Percentiles rank a stretch among this genome's conserved stretches.
phyloP scores from a whole-genome alignment of 2,113 vertebrate species.

The Lepisosteus oculatus region DNA sequence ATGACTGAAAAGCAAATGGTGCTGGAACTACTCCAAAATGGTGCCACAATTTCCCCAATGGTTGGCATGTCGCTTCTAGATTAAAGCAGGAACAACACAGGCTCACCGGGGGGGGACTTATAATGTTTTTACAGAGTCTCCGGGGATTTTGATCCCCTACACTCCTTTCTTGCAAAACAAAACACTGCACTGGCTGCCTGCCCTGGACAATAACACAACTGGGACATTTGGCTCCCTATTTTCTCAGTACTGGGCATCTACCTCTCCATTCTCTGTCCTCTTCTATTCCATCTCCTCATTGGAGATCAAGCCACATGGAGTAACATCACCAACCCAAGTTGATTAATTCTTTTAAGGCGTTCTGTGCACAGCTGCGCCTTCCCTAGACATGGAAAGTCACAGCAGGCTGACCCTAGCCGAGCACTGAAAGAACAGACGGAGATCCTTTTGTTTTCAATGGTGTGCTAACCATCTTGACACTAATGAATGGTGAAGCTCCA shows the following conservation, averaged over 20 bases:
- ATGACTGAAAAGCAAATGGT: slow-evolving; percentile 52
- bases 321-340: slow-evolving; percentile 2
- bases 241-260: slow-evolving; percentile 49
- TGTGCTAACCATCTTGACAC: neutral
- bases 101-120: slow-evolving; percentile 36
- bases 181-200: slow-evolving; percentile 57
- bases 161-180: slow-evolving; percentile 57
- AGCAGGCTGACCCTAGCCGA: neutral
- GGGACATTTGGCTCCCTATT: slow-evolving; percentile 10
- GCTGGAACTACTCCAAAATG: slow-evolving; percentile 40
- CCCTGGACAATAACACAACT: slow-evolving; percentile 46
- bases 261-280: slow-evolving; percentile 49
- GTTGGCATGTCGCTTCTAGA: slow-evolving; percentile 15
- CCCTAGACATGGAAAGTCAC: neutral
- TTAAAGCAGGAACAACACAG: slow-evolving; percentile 29
- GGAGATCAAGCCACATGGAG: slow-evolving; percentile 52
- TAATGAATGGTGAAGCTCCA: neutral
- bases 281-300: slow-evolving; percentile 41
- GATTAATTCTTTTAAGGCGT: slow-evolving; percentile 43
- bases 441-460: no score
- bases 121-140: slow-evolving; percentile 59
- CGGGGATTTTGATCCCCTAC: slow-evolving; percentile 54
- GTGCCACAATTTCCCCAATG: slow-evolving; percentile 57
- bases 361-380: neutral
- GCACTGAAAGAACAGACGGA: neutral